Evolutionary conservation across 2,113 vertebrate genomes (phyloP).

Genomic region (Plectropomus leopardus): DNA sequence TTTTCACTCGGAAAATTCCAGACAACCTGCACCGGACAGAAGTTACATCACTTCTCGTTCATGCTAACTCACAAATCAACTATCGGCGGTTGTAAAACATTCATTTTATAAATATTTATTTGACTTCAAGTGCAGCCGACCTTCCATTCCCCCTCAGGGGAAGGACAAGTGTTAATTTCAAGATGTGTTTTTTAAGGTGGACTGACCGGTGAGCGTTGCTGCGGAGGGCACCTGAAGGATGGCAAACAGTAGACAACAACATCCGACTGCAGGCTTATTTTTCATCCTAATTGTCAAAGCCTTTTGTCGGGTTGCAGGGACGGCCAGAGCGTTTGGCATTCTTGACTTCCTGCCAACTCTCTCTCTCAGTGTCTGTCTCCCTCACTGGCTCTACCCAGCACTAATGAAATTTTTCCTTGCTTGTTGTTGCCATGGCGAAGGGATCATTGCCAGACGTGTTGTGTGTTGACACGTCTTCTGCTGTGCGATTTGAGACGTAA

Average conservation of each 20-base stretch:
- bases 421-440: constrained; percentile 92
- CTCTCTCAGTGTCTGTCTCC: constrained; percentile 56
- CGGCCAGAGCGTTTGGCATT: constrained; percentile 87
- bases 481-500: constrained; percentile 10
- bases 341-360: constrained; percentile 86
- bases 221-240: constrained; percentile 46
- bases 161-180: constrained; percentile 7
- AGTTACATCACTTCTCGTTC: neutral
- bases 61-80: neutral
- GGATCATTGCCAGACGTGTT: constrained; percentile 89
- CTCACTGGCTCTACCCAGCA: neutral
- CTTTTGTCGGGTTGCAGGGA: constrained; percentile 83
- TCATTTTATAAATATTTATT: neutral
- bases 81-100: neutral
- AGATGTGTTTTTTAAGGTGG: constrained; percentile 28
- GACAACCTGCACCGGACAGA: neutral
- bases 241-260: constrained; percentile 18
- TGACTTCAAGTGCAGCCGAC: neutral
- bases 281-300: constrained; percentile 68
- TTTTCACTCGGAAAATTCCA: neutral
- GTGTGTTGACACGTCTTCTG: constrained; percentile 75
- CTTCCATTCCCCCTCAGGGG: neutral
- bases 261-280: constrained; percentile 45
- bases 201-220: neutral
- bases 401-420: constrained; percentile 90